Conservation (phyloP, 1,140 invertebrate genomes). For the Trinorchestia longiramus region DNA sequence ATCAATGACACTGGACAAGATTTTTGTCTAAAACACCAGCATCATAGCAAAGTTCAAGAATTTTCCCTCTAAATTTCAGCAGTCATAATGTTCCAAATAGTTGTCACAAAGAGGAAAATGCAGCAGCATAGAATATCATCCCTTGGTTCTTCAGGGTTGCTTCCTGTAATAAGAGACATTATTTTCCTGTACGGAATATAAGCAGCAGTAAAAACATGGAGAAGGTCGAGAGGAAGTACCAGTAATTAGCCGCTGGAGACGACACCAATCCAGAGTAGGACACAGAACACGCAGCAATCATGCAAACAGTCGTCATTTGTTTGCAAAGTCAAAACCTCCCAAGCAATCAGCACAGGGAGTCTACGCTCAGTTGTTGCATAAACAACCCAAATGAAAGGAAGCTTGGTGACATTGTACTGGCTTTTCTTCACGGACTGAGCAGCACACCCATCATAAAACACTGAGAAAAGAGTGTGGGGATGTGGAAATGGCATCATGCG, state of each 20-base stretch:
- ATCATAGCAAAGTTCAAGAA: background rate
- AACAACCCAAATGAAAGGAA: conserved; percentile 8
- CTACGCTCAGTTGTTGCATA: background rate
- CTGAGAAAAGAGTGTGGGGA: background rate
- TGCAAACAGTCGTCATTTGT: background rate
- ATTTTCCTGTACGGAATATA: background rate
- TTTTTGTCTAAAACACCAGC: background rate
- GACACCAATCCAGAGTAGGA: background rate
- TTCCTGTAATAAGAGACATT: background rate
- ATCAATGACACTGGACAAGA: background rate
- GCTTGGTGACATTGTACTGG: background rate
- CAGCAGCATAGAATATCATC: background rate
- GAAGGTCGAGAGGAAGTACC: background rate
- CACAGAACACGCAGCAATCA: background rate
- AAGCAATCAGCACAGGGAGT: background rate
- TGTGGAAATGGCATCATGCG: background rate
- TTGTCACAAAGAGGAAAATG: background rate
- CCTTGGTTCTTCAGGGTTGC: background rate
- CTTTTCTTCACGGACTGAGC: background rate
- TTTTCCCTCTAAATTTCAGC: background rate
- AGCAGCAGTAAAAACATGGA: background rate
- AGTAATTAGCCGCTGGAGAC: background rate
- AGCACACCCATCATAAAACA: background rate
- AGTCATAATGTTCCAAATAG: background rate
- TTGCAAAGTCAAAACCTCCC: background rate